Conservation (phyloP, 2,797 vertebrate species). For the Acrocephalus scirpaceus region DNA sequence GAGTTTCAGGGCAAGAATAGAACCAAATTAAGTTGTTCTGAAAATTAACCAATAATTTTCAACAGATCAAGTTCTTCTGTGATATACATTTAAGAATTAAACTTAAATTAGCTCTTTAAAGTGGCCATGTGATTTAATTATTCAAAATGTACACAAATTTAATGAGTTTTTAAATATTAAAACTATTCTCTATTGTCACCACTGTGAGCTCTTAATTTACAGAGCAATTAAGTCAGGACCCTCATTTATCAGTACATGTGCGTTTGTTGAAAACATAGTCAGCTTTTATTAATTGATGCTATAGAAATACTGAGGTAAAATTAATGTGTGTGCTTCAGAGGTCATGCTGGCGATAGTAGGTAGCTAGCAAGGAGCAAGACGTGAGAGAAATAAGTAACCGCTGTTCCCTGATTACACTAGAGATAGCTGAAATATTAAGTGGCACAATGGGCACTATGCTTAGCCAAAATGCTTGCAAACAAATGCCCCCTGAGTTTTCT, state of each 20-base stretch:
- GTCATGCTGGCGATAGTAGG: slow-evolving; percentile 83
- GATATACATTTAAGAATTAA: slow-evolving; percentile 78
- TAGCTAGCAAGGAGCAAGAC: slow-evolving; percentile 80
- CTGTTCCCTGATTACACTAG: slow-evolving; percentile 76
- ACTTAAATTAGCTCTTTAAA: slow-evolving; percentile 80
- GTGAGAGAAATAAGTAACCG: slow-evolving; percentile 89
- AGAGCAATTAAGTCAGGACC: slow-evolving; percentile 96
- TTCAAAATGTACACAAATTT: slow-evolving; percentile 87
- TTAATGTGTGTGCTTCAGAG: slow-evolving; percentile 92
- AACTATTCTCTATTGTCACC: slow-evolving; percentile 90
- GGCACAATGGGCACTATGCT: slow-evolving; percentile 76
- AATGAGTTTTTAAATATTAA: slow-evolving; percentile 99
- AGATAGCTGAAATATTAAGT: slow-evolving; percentile 82
- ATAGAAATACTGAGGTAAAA: slow-evolving; percentile 90
- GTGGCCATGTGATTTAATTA: slow-evolving; percentile 81
- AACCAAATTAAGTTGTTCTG: slow-evolving; percentile 43
- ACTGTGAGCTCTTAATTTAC: slow-evolving; percentile 99
- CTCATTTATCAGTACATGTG: slow-evolving; percentile 98
- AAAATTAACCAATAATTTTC: slow-evolving; percentile 59
- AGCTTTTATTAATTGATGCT: slow-evolving; percentile 98
- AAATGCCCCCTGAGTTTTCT: slow-evolving; percentile 77
- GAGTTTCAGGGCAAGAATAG: slow-evolving; percentile 8
- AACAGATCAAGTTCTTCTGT: slow-evolving; percentile 57
- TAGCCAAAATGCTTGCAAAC: slow-evolving; percentile 76
- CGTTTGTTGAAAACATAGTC: slow-evolving; percentile 92